A percentile compares a stretch with the other conserved stretches of the same genome.
phyloP scores from a whole-genome alignment of 1,140 invertebrate genomes.

The Phymorhynchus buccinoides region DNA sequence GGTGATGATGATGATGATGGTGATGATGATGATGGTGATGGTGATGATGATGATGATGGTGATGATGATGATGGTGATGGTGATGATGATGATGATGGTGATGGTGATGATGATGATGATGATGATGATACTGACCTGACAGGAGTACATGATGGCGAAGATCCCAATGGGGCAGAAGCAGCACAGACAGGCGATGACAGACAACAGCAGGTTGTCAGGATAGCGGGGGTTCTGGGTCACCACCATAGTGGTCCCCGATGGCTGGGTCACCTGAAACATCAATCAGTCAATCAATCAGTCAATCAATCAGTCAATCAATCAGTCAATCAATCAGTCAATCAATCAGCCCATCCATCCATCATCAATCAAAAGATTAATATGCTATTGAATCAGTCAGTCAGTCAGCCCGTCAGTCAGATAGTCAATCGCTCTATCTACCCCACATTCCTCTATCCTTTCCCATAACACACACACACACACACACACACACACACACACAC shows the following conservation, averaged over 20 bases:
- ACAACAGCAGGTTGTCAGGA: constrained; percentile 40
- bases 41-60: no score
- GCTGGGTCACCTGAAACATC: constrained; percentile 37
- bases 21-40: no score
- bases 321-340: background rate
- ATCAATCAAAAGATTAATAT: no score
- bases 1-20: no score
- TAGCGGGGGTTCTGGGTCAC: constrained; percentile 32
- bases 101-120: no score
- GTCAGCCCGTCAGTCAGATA: background rate
- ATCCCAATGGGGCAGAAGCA: constrained; percentile 45
- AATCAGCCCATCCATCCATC: background rate
- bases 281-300: background rate
- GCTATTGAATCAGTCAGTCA: background rate
- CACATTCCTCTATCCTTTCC: background rate
- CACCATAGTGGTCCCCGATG: constrained; percentile 28
- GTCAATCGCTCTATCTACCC: background rate
- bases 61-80: no score
- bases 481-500: no score
- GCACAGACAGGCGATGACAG: constrained; percentile 37
- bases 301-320: background rate
- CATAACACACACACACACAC: background rate
- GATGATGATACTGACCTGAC: constrained; percentile 23
- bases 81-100: no score
- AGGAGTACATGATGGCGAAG: constrained; percentile 43